These are phyloP conservation scores for Centroberyx gerrardi DNA, from an alignment of 2,797 vertebrate species.

Conservation along the genomic window DNA sequence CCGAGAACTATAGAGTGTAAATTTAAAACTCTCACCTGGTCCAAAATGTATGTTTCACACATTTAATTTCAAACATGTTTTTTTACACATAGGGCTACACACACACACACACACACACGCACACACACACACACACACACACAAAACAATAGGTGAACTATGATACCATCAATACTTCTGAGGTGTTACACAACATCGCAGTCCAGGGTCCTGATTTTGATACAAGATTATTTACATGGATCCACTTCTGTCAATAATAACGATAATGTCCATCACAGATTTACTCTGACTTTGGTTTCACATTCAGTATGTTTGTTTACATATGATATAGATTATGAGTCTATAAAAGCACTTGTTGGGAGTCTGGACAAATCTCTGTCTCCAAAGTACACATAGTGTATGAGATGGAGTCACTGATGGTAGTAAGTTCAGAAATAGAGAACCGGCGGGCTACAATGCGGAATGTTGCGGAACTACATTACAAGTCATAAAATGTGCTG, in stretches of 20 bases:
- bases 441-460: conserved; percentile 62
- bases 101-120: conserved; percentile 16
- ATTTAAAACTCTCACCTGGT: conserved; percentile 25
- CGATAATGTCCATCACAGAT: conserved; percentile 32
- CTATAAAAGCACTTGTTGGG: conserved; percentile 73
- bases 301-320: conserved; percentile 67
- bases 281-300: conserved; percentile 61
- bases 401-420: conserved; percentile 50
- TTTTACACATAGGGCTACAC: conserved; percentile 32
- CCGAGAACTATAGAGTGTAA: conserved; percentile 51
- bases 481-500: conserved; percentile 59
- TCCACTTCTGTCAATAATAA: conserved; percentile 48
- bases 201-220: conserved; percentile 51
- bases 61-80: conserved; percentile 22
- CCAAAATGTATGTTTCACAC: conserved; percentile 47
- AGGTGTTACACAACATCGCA: neutral
- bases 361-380: conserved; percentile 51
- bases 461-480: conserved; percentile 74
- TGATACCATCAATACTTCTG: conserved; percentile 46
- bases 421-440: conserved; percentile 56
- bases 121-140: neutral
- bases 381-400: conserved; percentile 66
- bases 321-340: conserved; percentile 61
- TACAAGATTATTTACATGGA: conserved; percentile 40
- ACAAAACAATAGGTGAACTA: conserved; percentile 29